These are phyloP conservation scores for Rhabdomys pumilio DNA, from an alignment of 2,797 vertebrate genomes.

Conservation along the genomic window DNA sequence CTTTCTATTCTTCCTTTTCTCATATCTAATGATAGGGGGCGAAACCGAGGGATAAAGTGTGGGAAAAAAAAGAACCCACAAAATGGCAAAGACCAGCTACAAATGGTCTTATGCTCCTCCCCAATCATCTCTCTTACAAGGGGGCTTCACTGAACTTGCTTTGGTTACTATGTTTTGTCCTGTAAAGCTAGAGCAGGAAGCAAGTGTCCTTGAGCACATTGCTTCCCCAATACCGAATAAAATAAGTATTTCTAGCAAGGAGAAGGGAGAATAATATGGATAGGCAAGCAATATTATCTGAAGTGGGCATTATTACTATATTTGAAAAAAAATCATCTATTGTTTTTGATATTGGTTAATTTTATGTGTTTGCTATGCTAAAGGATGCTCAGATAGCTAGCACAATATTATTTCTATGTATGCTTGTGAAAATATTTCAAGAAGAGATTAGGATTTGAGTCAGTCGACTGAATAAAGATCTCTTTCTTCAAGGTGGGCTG, in stretches of 20 bases:
- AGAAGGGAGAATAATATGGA: background rate
- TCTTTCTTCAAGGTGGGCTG: background rate
- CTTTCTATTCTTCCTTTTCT: too few relatives aligned
- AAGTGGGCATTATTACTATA: background rate
- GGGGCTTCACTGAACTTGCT: background rate
- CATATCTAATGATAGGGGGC: too few relatives aligned
- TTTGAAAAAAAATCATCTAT: background rate
- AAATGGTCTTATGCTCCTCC: background rate
- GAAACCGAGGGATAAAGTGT: too few relatives aligned
- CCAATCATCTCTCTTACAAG: background rate
- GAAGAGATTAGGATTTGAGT: background rate
- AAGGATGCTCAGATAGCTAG: background rate
- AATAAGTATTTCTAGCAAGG: slow-evolving; percentile 1
- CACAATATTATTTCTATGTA: background rate
- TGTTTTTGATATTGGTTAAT: background rate
- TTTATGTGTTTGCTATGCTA: background rate
- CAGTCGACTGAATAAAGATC: background rate
- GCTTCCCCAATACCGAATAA: slow-evolving; percentile 37
- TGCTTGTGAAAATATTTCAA: background rate
- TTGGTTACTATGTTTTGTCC: slow-evolving; percentile 7
- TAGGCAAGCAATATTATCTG: slow-evolving; percentile 8
- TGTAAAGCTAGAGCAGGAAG: background rate
- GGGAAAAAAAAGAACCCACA: too few relatives aligned
- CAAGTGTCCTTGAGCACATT: background rate
- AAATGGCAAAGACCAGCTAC: too few relatives aligned